Percentiles rank a stretch among this genome's conserved stretches.
Evolutionary conservation across 1,140 invertebrate genomes (phyloP).

Genomic region (Scaptomyza graminum): DNA sequence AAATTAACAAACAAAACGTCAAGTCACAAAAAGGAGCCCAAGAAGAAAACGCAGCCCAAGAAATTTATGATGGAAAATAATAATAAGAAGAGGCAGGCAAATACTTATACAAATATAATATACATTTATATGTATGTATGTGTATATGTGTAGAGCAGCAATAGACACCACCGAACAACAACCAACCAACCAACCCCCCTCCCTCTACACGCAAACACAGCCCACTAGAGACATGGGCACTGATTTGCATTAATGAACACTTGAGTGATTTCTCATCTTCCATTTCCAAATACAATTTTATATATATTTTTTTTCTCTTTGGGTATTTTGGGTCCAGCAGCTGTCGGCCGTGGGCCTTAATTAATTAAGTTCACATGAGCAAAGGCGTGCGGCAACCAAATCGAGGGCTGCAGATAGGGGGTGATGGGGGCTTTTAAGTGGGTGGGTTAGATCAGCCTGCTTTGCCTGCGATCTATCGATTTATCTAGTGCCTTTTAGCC

Average conservation of each 20-base stretch:
- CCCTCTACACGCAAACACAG: slow-evolving; percentile 4
- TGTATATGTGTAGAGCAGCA: slow-evolving; percentile 8
- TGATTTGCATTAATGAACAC: slow-evolving; percentile 81
- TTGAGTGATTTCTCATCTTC: slow-evolving; percentile 67
- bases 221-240: slow-evolving; percentile 72
- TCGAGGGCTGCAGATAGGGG: background rate
- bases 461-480: slow-evolving; percentile 63
- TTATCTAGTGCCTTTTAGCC: slow-evolving; percentile 41
- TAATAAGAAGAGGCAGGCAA: background rate
- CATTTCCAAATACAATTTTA: slow-evolving; percentile 2
- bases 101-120: no score
- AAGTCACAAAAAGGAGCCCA: slow-evolving; percentile 51
- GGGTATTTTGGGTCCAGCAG: slow-evolving; percentile 56
- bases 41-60: slow-evolving; percentile 51
- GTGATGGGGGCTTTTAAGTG: background rate
- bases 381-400: slow-evolving; percentile 26
- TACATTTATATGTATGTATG: background rate
- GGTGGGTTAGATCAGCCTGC: slow-evolving; percentile 43
- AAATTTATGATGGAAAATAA: slow-evolving; percentile 45
- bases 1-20: slow-evolving; percentile 79
- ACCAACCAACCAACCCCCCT: background rate
- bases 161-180: slow-evolving; percentile 16
- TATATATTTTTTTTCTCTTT: slow-evolving; percentile 29
- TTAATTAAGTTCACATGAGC: slow-evolving; percentile 81
- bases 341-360: slow-evolving; percentile 75